Conservation (phyloP, 2,797 vertebrate genomes). For the Hoplostethus mediterraneus region DNA sequence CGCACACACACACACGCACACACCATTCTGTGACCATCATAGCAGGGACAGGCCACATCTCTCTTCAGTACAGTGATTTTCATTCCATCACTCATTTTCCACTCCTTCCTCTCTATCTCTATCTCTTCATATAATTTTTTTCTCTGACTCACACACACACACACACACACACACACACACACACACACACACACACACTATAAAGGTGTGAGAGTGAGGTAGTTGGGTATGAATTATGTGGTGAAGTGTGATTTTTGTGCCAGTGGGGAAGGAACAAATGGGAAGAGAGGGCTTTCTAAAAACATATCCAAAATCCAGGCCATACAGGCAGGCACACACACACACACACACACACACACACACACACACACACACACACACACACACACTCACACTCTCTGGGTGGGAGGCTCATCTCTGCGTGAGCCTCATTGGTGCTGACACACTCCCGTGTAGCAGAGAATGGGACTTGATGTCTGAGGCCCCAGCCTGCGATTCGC, state of each 20-base stretch:
- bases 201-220: background rate
- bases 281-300: slow-evolving; percentile 49
- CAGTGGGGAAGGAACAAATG: slow-evolving; percentile 41
- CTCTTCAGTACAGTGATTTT: slow-evolving; percentile 44
- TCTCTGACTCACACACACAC: background rate
- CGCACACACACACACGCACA: slow-evolving; percentile 1
- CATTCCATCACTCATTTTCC: slow-evolving; percentile 40
- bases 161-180: slow-evolving; percentile 1
- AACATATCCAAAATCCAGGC: slow-evolving; percentile 61
- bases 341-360: slow-evolving; percentile 22
- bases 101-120: background rate
- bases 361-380: slow-evolving; percentile 22
- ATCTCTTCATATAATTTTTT: background rate
- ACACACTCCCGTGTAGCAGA: slow-evolving; percentile 72
- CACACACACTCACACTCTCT: slow-evolving; percentile 20
- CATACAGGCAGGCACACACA: slow-evolving; percentile 27
- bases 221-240: slow-evolving; percentile 29
- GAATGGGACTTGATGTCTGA: slow-evolving; percentile 81
- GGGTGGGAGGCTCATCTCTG: slow-evolving; percentile 57
- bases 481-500: slow-evolving; percentile 67
- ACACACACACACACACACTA: background rate
- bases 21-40: slow-evolving; percentile 6
- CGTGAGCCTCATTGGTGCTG: slow-evolving; percentile 76
- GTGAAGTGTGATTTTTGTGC: slow-evolving; percentile 44
- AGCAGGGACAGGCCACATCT: slow-evolving; percentile 21